Conservation (phyloP, 2,888 invertebrate genomes). For the Melieria picta region DNA sequence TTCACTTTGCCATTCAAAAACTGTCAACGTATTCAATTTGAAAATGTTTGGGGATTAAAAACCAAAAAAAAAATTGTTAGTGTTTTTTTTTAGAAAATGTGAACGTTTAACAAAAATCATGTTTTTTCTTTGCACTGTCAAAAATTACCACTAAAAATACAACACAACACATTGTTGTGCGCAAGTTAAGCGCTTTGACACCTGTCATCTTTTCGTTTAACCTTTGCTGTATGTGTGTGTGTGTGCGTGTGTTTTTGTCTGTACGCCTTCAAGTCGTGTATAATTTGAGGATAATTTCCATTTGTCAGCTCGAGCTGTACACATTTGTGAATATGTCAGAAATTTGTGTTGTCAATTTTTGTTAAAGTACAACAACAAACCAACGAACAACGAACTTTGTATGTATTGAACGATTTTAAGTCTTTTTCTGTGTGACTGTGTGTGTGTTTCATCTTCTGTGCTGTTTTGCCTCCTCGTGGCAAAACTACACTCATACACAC, state of each 20-base stretch:
- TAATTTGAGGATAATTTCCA: conserved; percentile 14
- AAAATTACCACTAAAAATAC: too few species aligned
- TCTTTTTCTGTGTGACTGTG: background rate
- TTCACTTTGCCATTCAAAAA: too few species aligned
- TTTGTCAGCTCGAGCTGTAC: conserved; percentile 3
- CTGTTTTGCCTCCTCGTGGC: too few species aligned
- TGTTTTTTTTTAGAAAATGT: too few species aligned
- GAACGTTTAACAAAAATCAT: too few species aligned
- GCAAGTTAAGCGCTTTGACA: conserved; percentile 45
- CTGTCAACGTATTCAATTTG: too few species aligned
- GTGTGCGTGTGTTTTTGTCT: background rate
- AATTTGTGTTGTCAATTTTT: conserved; percentile 31
- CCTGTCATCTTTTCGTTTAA: conserved; percentile 58
- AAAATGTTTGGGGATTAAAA: too few species aligned
- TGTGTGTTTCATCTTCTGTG: background rate
- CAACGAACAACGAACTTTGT: too few species aligned
- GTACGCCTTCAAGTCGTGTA: background rate
- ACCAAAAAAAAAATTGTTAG: too few species aligned
- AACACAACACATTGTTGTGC: too few species aligned
- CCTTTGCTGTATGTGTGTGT: conserved; percentile 1
- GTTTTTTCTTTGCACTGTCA: too few species aligned
- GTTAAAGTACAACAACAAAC: background rate
- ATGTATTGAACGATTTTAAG: background rate
- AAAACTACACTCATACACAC: background rate
- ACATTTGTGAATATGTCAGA: conserved; percentile 22